A percentile compares a stretch with the other conserved stretches of the same genome.
Evolutionary conservation across 2,113 vertebrate species (phyloP).

Genomic region (Nanorana parkeri): DNA sequence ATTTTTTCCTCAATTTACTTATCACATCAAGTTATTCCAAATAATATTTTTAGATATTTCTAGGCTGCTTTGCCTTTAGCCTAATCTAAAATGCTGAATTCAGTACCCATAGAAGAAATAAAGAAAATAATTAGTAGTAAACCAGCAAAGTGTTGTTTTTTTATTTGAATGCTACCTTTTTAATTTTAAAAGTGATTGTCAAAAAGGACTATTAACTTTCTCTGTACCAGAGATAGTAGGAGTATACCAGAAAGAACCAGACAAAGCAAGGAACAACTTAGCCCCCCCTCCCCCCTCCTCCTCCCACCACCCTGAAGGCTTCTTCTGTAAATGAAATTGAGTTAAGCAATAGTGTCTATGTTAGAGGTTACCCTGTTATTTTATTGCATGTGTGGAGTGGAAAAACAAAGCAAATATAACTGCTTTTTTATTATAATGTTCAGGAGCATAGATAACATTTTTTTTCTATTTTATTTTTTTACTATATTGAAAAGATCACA

Average conservation of each 20-base stretch:
- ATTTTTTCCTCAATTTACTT: too few species aligned
- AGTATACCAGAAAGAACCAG: conserved; percentile 35
- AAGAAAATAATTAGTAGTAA: too few species aligned
- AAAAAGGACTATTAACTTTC: conserved; percentile 18
- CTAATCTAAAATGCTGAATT: too few species aligned
- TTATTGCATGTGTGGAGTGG: not conserved
- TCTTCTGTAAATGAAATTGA: conserved; percentile 7
- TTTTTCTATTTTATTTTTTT: not conserved
- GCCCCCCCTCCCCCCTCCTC: not conserved
- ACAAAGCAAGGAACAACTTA: conserved; percentile 3
- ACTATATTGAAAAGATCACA: too few species aligned
- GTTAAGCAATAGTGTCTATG: conserved; percentile 37
- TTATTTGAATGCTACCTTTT: not conserved
- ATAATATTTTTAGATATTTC: too few species aligned
- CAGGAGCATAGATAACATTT: not conserved
- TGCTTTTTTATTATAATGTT: not conserved
- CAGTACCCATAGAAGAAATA: too few species aligned
- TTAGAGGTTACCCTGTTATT: conserved; percentile 29
- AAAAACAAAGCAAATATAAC: conserved; percentile 6
- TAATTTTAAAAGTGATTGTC: not conserved
- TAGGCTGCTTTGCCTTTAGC: too few species aligned
- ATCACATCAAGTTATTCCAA: too few species aligned
- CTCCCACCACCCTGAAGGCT: not conserved
- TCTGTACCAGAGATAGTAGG: conserved; percentile 16
- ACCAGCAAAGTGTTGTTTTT: too few species aligned